These are phyloP conservation scores for Listronotus oregonensis DNA, from an alignment of 1,140 invertebrate species.

Conservation along the genomic window DNA sequence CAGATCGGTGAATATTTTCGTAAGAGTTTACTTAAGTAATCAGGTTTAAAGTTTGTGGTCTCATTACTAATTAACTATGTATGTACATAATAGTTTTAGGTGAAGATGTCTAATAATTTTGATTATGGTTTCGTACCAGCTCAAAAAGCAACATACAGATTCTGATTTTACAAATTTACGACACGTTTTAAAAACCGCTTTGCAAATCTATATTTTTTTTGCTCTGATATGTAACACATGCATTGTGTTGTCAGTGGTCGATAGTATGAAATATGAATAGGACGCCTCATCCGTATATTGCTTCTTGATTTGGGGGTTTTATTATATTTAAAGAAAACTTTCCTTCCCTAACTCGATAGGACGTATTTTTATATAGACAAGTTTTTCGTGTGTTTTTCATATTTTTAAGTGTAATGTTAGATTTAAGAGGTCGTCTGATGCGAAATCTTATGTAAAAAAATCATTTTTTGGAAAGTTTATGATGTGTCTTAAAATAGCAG, in stretches of 20 bases:
- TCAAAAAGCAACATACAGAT: too few species aligned
- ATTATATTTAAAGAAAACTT: constrained; percentile 20
- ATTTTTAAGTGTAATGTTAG: constrained; percentile 36
- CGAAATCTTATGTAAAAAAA: constrained; percentile 9
- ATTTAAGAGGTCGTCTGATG: constrained; percentile 21
- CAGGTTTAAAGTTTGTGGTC: constrained; percentile 32
- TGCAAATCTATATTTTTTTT: too few species aligned
- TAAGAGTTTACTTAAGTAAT: neutral
- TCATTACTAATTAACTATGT: constrained; percentile 24
- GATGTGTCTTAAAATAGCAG: constrained; percentile 18
- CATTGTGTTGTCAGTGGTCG: too few species aligned
- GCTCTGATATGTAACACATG: too few species aligned
- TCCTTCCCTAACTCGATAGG: constrained; percentile 22
- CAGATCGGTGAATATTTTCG: constrained; percentile 14
- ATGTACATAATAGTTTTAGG: constrained; percentile 34
- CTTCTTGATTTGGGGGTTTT: neutral
- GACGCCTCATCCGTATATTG: too few species aligned
- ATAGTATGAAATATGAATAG: too few species aligned
- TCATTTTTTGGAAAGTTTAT: constrained; percentile 23
- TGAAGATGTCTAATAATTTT: constrained; percentile 11
- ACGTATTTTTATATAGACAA: constrained; percentile 25
- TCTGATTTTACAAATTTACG: too few species aligned
- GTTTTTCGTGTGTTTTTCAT: constrained; percentile 36
- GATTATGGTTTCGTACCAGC: neutral
- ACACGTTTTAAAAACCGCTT: too few species aligned